phyloP scores from a whole-genome alignment of 2,888 invertebrate species.

The Mesopsocus fuscifrons region DNA sequence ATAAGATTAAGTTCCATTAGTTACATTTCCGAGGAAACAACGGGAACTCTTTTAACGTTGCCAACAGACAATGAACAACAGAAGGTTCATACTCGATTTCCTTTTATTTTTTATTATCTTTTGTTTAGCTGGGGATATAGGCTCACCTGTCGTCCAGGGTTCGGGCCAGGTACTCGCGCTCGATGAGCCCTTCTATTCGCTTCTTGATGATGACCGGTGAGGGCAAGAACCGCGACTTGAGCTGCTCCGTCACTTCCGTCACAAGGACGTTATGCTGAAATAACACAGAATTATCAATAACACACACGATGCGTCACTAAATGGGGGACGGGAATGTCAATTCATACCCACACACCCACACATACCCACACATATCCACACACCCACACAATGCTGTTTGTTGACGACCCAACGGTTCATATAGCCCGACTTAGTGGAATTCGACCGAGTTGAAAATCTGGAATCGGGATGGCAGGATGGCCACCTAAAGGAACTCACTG shows the following conservation, averaged over 20 bases:
- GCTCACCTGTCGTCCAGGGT: constrained; percentile 76
- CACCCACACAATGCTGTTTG: not conserved
- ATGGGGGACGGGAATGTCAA: too few species aligned
- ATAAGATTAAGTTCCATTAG: not conserved
- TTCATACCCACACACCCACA: too few species aligned
- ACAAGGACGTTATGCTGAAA: constrained; percentile 78
- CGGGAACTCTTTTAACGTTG: not conserved
- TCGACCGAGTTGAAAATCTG: too few species aligned
- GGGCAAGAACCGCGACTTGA: constrained; percentile 92
- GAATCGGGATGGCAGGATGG: too few species aligned
- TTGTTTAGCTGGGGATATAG: too few species aligned
- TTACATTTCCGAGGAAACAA: not conserved
- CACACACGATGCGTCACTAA: too few species aligned
- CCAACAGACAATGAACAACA: not conserved
- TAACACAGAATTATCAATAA: constrained; percentile 18
- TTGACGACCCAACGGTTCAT: too few species aligned
- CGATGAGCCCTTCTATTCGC: constrained; percentile 97
- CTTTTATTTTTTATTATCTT: too few species aligned
- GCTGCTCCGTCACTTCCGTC: constrained; percentile 92
- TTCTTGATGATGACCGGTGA: constrained; percentile 98
- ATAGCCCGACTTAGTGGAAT: too few species aligned
- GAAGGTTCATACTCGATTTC: not conserved
- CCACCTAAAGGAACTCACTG: too few species aligned
- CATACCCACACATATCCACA: constrained; percentile 1
- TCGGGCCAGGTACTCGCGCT: constrained; percentile 94